phyloP scores from a whole-genome alignment of 2,888 invertebrate genomes.

The Trilocha varians region DNA sequence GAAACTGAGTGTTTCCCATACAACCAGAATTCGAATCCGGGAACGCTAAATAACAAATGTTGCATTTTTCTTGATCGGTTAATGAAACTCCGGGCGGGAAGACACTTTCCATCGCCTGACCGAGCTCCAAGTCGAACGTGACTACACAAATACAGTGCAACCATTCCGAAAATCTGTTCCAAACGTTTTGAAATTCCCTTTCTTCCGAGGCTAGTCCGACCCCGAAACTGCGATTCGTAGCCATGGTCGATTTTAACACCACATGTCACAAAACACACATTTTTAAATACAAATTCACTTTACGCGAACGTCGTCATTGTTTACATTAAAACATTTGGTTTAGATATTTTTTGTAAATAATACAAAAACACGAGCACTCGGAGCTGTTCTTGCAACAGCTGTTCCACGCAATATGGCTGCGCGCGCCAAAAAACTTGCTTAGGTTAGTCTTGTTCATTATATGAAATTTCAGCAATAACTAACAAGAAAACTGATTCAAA shows the following conservation, averaged over 20 bases:
- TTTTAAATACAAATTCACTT: conserved; percentile 19
- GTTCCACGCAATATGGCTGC: conserved; percentile 65
- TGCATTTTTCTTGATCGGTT: conserved; percentile 89
- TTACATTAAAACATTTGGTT: conserved; percentile 21
- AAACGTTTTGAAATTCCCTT: conserved; percentile 61
- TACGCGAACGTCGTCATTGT: conserved; percentile 30
- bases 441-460: conserved; percentile 3
- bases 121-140: conserved; percentile 98
- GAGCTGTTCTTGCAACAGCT: conserved; percentile 54
- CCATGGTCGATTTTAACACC: conserved; percentile 41
- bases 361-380: conserved; percentile 44
- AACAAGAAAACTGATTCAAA: conserved; percentile 4
- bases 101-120: conserved; percentile 96
- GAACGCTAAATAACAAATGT: conserved; percentile 98
- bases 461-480: conserved; percentile 6
- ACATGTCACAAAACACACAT: conserved; percentile 29
- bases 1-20: conserved; percentile 98
- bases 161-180: conserved; percentile 92
- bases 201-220: conserved; percentile 49
- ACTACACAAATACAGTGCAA: conserved; percentile 98
- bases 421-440: conserved; percentile 55
- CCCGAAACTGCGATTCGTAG: conserved; percentile 50
- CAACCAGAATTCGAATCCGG: conserved; percentile 99
- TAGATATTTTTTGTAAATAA: conserved; percentile 30
- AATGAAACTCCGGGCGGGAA: conserved; percentile 86